Percentiles rank a stretch among this genome's conserved stretches.
Evolutionary conservation across 2,113 vertebrate species (phyloP).

Genomic region (Melospiza melodia): DNA sequence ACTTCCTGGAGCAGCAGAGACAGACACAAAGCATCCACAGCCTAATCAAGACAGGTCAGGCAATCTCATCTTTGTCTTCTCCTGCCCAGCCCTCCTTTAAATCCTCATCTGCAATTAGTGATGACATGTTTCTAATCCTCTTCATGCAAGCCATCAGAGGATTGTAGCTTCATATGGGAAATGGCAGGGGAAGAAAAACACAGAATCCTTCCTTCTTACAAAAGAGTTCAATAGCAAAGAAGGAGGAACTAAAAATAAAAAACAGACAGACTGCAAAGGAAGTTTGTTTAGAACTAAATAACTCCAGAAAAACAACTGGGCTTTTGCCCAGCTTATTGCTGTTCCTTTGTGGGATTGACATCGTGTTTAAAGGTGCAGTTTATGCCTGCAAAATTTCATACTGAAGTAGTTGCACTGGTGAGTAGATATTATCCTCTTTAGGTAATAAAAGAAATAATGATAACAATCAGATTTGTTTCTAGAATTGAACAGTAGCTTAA

Average conservation of each 20-base stretch:
- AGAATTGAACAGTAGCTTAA: not conserved
- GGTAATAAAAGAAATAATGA: not conserved
- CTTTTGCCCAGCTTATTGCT: not conserved
- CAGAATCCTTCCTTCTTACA: not conserved
- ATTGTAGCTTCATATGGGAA: not conserved
- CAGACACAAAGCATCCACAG: not conserved
- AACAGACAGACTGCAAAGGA: not conserved
- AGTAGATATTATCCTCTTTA: not conserved
- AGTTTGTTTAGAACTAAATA: not conserved
- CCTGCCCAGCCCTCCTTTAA: not conserved
- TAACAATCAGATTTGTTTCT: not conserved
- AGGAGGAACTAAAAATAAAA: not conserved
- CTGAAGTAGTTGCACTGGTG: not conserved
- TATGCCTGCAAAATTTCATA: not conserved
- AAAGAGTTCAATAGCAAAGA: not conserved
- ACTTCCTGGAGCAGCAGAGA: not conserved
- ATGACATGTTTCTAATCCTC: constrained; percentile 8
- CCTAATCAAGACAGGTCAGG: not conserved
- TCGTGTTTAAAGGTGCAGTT: not conserved
- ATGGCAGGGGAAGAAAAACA: not conserved
- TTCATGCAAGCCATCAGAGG: not conserved
- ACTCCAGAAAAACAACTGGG: not conserved
- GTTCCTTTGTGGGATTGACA: not conserved
- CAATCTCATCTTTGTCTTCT: not conserved
- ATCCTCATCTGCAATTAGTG: not conserved